Base-by-base conservation (phyloP, 2,113 vertebrate genomes). In the Eulacestoma nigropectus region DNA sequence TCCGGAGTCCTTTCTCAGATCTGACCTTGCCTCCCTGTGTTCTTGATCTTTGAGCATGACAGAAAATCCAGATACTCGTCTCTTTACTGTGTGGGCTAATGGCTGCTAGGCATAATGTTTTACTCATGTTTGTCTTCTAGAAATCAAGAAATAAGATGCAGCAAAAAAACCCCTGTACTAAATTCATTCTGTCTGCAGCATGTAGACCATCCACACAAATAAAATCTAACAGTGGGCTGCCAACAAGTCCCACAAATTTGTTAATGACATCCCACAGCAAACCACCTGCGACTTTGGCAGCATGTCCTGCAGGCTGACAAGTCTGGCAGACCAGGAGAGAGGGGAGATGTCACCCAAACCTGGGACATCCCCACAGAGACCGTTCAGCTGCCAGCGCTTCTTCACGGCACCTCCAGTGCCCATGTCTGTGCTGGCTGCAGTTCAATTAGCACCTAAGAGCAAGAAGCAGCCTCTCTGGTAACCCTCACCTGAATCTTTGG, bases 91-190 rank as follows among this genome's bases (percentile, higher is more conserved):
- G 4, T 84, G 4, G 53, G 17, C 33, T 56, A 30, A 46, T 15
- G 18, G 18, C 39, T 87, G 8, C 49, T 35, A 22, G 44, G 13
- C 18, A 6, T 59, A 50, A 27, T 77, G 26, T 46, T 73, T 73
- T 26, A 14, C 46, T 84, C 1, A 0, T 18, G 12, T 42, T 79
- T 30, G 4, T 74, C 30, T 22, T 74, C 59, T 41, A 44, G 65
- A 65, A 90, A 78, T 30, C 14, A 13, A 69, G 41, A 77, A 74
- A 39, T n/a, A 52, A 79, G 16, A 9, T 33, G 18, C 47, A 63
- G n/a, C 25, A 73, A 76, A n/a, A 47, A 60, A 60, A 4, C 0
- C 0, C 0, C 0, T n/a, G 0, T n/a, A 3, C 26, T 53, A 42
- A 60, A 33, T 74, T n/a, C 12, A 3, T 50, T 79, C 30, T 74